Conservation (phyloP, 2,888 invertebrate genomes). For the Choreutis nemorana region DNA sequence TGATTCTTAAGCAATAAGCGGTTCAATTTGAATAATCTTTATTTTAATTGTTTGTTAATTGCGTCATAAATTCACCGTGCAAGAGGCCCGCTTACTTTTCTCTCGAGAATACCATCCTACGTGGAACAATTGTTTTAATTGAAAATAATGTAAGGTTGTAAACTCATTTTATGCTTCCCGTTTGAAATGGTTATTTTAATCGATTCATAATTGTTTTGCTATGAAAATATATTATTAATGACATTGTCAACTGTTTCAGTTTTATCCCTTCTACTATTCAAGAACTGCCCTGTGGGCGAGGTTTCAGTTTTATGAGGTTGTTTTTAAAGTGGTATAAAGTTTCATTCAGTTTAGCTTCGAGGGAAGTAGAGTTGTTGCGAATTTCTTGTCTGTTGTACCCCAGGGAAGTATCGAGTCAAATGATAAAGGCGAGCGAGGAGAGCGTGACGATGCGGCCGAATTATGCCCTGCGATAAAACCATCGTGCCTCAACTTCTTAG, state of each 20-base stretch:
- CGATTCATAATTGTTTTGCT: too few species aligned
- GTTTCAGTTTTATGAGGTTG: too few species aligned
- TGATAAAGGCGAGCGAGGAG: constrained; percentile 36
- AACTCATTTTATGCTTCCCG: not conserved
- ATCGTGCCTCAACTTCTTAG: constrained; percentile 37
- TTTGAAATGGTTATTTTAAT: too few species aligned
- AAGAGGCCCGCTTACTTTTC: constrained; percentile 5
- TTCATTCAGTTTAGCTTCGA: too few species aligned
- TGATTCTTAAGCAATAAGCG: constrained; percentile 31
- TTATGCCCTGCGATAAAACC: constrained; percentile 43
- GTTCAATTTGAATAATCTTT: constrained; percentile 26
- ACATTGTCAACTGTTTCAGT: too few species aligned
- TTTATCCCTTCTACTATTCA: too few species aligned
- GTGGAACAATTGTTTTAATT: too few species aligned
- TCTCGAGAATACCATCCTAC: too few species aligned
- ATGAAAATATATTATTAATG: too few species aligned
- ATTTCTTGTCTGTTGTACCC: constrained; percentile 24
- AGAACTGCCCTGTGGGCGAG: too few species aligned
- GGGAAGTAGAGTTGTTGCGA: constrained; percentile 19
- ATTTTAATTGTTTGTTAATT: constrained; percentile 36
- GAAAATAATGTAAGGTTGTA: too few species aligned
- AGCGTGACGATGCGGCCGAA: constrained; percentile 45
- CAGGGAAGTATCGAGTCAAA: constrained; percentile 27
- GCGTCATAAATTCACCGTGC: constrained; percentile 21
- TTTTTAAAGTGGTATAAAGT: too few species aligned